Evolutionary conservation across 2,888 invertebrate genomes (phyloP), one percentile per base, ranked within the genome.

Genomic region (Drosophila nigricruria): DNA sequence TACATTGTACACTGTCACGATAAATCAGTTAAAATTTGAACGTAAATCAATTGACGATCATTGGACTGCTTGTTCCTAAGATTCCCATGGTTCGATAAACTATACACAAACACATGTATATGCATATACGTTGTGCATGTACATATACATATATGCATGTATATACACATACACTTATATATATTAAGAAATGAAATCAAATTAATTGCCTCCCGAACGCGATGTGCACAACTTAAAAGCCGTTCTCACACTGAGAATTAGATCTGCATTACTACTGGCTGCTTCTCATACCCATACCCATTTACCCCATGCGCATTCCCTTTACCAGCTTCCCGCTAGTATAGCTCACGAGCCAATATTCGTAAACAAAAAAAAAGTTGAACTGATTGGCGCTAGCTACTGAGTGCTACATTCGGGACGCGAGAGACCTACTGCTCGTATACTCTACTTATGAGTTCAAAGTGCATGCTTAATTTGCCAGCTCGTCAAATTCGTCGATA

Each of bases 191-290:
- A 30, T 23, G 9, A 32, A 45, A 54, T 47, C 36, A 20, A 59
- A 40, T 58, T 50, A 61, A 58, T 9, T 40, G 56, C 38, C 32
- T 45, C 25, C 59, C 56, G 58, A 50, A 47, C 57, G 50, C 74
- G 86, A 73, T 81, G 87, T 72, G 83, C 81, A 61, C 89, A 63
- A 78, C 60, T 69, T 81, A 71, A 72, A 78, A 75, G 79, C 73
- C 73, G 70, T 73, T 87, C 83, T 89, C 87, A 50, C 59, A 83
- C 83, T 83, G 83, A 83, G 62, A 70, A 70, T 70, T 64, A 36
- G 69, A 77, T 83, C 89, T 80, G 81, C 70, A 79, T 71, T 74
- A 52, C 54, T 54, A 77, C 52, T 59, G 58, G 47, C 40, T 38
- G 54, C 1, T 45, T 40, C 36, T 18, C 25, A 36, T 18, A 36